Evolutionary conservation across 2,888 invertebrate genomes (phyloP).

Genomic region (Chromoteleia sp.): DNA sequence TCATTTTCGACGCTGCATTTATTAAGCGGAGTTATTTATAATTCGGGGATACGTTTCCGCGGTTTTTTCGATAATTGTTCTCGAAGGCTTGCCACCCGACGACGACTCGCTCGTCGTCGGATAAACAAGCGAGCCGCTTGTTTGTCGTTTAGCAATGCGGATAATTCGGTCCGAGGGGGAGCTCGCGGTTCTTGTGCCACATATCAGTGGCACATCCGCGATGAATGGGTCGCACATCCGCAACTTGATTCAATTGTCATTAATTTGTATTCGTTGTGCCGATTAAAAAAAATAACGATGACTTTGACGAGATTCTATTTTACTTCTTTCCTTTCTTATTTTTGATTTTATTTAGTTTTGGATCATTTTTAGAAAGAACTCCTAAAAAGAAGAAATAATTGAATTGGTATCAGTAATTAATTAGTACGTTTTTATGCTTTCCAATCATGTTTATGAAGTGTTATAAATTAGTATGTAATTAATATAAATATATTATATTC

Average conservation of each 20-base stretch:
- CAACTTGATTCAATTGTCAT: conserved; percentile 40
- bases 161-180: conserved; percentile 12
- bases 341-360: no score
- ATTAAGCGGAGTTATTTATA: conserved; percentile 5
- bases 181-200: not conserved
- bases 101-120: not conserved
- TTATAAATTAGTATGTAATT: no score
- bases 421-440: no score
- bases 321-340: no score
- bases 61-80: conserved; percentile 6
- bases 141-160: conserved; percentile 16
- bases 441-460: no score
- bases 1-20: not conserved
- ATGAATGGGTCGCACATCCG: conserved; percentile 25
- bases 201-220: conserved; percentile 3
- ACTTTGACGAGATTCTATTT: no score
- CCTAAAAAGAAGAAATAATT: no score
- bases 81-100: not conserved
- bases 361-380: no score
- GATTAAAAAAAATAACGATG: conserved; percentile 3
- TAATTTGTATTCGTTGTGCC: conserved; percentile 24
- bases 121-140: conserved; percentile 7
- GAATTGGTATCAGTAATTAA: no score
- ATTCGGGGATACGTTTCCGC: not conserved
- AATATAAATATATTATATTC: no score